Evolutionary conservation across 2,113 vertebrate genomes (phyloP), one percentile per base, ranked within the genome.

Genomic region (Campylorhamphus procurvoides): DNA sequence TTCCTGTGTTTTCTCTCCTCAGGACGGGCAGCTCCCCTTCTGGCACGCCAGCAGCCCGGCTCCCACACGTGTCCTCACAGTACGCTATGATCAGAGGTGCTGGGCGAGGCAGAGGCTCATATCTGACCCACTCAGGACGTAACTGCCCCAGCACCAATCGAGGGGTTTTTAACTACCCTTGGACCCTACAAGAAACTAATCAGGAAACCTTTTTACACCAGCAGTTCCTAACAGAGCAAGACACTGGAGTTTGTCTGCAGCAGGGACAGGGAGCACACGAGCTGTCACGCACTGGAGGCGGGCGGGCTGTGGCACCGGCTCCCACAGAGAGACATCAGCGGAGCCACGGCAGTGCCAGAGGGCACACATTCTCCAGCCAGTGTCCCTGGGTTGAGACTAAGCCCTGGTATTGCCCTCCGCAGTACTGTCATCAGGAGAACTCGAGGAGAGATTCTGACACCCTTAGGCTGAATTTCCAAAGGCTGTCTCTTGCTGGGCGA

Each of bases 171-270:
- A 37, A 44, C 40, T 49, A 9, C 89, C 71, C 91, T 94, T 17
- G 18, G 64, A 9, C 80, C 97, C 55, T 87, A 23, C 72, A 31
- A 95, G 94, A 89, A 82, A 29, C 10, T 64, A 80, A 40, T 31
- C 88, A 11, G 35, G 64, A 91, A 25, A 47, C 19, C 9, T 97
- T 98, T 78, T 95, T 28, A 8, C 92, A 84, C 44, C 97, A 97
- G 73, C 99, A 99, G 94, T 98, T 99, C 72, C 97, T 98, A 8
- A 76, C 91, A 40, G 98, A 98, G 40, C 96, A 49, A 47, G 79
- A 72, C 52, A 6, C 91, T 2, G 98, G 98, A 66, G 98, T 98
- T 78, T 68, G 76, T 63, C 72, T 14, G 16, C 23, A 56, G 75
- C 66, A 22, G 31, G 49, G 58, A 3, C 92, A 52, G 81, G 31